Evolutionary conservation across 2,888 invertebrate genomes (phyloP).

Genomic region (Drosophila anomalata): DNA sequence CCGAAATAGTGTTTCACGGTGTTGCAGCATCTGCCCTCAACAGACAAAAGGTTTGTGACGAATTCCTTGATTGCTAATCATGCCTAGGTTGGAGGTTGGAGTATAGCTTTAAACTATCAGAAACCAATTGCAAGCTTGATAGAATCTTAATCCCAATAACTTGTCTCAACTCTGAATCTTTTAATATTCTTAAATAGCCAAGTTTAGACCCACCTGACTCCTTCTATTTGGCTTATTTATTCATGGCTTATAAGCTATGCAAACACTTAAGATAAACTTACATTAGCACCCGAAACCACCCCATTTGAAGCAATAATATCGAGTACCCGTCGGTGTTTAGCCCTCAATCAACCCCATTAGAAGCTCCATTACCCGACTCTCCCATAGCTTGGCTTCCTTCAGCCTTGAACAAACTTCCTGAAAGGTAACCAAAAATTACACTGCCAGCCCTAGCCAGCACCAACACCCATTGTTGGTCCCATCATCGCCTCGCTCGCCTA

Average conservation of each 20-base stretch:
- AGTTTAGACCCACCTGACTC: too few species aligned
- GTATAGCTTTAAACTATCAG: not conserved
- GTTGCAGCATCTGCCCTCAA: conserved; percentile 27
- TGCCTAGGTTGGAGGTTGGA: not conserved
- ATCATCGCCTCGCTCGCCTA: conserved; percentile 59
- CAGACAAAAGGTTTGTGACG: conserved; percentile 41
- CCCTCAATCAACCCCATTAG: conserved; percentile 33
- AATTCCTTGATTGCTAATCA: not conserved
- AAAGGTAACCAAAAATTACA: conserved; percentile 42
- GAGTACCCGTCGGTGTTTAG: conserved; percentile 43
- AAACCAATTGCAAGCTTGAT: too few species aligned
- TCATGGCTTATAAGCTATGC: conserved; percentile 12
- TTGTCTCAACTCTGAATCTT: too few species aligned
- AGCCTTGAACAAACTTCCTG: conserved; percentile 29
- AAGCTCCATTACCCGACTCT: conserved; percentile 21
- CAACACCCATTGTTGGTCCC: conserved; percentile 19
- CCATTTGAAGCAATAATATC: conserved; percentile 5
- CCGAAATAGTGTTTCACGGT: conserved; percentile 54
- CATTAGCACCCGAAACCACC: conserved; percentile 7
- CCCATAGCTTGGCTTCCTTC: conserved; percentile 18
- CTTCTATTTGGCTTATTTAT: too few species aligned
- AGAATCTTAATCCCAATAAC: too few species aligned
- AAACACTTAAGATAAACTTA: conserved; percentile 14
- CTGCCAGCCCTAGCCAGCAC: too few species aligned
- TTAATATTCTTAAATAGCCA: too few species aligned